These are phyloP conservation scores for Columba livia DNA, from an alignment of 2,113 vertebrate genomes.

Conservation along the genomic window DNA sequence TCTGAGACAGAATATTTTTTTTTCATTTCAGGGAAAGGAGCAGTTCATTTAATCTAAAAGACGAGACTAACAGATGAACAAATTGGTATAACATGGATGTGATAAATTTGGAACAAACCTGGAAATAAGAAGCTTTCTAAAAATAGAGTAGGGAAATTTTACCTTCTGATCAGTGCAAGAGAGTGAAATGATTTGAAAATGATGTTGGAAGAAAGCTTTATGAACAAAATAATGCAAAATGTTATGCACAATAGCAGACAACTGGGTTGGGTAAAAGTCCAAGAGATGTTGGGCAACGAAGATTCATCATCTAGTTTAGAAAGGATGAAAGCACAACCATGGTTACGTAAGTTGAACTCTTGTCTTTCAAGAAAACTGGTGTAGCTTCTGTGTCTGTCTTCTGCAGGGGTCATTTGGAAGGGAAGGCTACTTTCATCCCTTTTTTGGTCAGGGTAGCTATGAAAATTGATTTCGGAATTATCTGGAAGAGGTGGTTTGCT, in stretches of 20 bases:
- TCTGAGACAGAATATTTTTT: background rate
- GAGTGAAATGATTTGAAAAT: background rate
- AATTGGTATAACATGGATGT: background rate
- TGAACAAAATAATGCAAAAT: background rate
- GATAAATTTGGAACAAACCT: background rate
- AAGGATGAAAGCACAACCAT: background rate
- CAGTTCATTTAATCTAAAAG: background rate
- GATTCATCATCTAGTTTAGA: background rate
- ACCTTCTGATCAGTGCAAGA: background rate
- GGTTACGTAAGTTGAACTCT: background rate
- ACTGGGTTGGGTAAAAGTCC: background rate
- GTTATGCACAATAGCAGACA: rapidly evolving
- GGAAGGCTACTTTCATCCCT: background rate
- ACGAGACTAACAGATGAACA: background rate
- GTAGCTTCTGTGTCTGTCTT: background rate
- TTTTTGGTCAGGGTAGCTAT: background rate
- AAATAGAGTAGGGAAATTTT: background rate
- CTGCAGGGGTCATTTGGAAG: background rate
- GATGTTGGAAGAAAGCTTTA: background rate
- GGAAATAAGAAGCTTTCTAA: background rate
- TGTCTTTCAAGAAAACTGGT: background rate
- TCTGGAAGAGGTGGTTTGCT: background rate
- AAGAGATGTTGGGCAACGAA: background rate
- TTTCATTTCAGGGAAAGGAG: background rate
- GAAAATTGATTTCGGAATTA: background rate